Base-by-base conservation (phyloP, 2,113 vertebrate genomes). In the Microcebus tavaratra region DNA sequence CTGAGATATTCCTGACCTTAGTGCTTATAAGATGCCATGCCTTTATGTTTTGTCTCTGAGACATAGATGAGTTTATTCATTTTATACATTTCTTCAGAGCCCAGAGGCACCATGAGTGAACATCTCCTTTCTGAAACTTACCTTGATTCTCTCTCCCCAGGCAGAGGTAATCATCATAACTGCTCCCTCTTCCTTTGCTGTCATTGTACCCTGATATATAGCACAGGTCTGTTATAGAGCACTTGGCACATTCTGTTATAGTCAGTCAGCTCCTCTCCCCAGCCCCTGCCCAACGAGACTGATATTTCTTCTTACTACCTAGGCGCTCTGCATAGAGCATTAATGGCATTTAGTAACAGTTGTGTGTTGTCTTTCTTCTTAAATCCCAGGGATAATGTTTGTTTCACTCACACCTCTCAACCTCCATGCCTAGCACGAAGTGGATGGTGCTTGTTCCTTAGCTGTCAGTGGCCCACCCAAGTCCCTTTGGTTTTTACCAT, bases 301-400 rank as follows among this genome's bases (percentile, higher is more conserved):
- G 36, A 57, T 70, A 39, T 59, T 18, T 73, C 59, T 57, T 79
- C 55, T 88, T 39, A 39, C 55, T 27, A 34, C 29, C n/a, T 8
- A 48, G 55, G 29, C 65, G 36, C 45, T 91, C 61, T 70, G 50
- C 34, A 48, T 61, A 53, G 53, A 70, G n/a, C 34, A 29, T 45
- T 70, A 39, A 3, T 12, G 36, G 11, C 67, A 39, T 79, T 80
- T 80, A 36, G 39, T 61, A 34, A 23, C 78, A 88, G 34, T 36
- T 61, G 34, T 21, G 65, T 82, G 63, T 57, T 88, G 55, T 57
- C 86, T 89, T 81, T 50, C 90, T 88, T 91, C 76, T 94, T 86
- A 48, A 48, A 63, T 15, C 75, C 34, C 79, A 83, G 61, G 68
- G 48, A 45, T 39, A 10, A 17, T n/a, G 50, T 81, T 53, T 59